These are phyloP conservation scores for Stegana nigrithorax DNA, from an alignment of 2,888 invertebrate genomes.

Conservation along the genomic window DNA sequence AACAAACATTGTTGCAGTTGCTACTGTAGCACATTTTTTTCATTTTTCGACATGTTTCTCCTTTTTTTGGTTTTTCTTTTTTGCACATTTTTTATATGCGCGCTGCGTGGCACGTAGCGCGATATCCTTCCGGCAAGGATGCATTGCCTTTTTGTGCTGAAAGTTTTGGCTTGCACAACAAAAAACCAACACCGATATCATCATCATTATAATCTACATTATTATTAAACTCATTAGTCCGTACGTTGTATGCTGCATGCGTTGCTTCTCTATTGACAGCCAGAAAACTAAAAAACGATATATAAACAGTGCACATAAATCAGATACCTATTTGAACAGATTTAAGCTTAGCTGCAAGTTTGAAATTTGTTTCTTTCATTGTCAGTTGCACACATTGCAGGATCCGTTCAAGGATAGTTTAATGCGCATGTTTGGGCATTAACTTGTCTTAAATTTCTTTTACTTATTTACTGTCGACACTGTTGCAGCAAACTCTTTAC, in stretches of 20 bases:
- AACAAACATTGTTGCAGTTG: slow-evolving; percentile 5
- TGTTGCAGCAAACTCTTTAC: no score
- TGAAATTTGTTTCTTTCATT: no score
- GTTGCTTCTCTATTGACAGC: neutral
- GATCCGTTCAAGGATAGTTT: no score
- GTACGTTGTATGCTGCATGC: neutral
- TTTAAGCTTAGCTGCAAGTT: no score
- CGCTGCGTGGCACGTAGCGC: neutral
- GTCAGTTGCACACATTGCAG: no score
- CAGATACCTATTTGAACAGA: no score
- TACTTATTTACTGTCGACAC: no score
- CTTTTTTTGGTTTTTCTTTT: neutral
- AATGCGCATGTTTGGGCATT: no score
- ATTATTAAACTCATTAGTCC: no score
- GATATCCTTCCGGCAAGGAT: slow-evolving; percentile 5
- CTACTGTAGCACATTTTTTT: neutral
- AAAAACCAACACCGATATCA: neutral
- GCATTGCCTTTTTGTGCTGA: neutral
- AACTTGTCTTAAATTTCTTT: no score
- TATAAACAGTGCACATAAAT: neutral
- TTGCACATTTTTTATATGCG: no score
- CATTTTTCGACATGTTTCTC: neutral
- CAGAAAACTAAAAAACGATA: neutral
- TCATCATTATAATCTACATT: no score
- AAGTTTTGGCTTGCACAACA: neutral